Base-by-base conservation (phyloP, 30 jellyfish, hydroid and myxozoan species). In the Pelagia noctiluca region DNA sequence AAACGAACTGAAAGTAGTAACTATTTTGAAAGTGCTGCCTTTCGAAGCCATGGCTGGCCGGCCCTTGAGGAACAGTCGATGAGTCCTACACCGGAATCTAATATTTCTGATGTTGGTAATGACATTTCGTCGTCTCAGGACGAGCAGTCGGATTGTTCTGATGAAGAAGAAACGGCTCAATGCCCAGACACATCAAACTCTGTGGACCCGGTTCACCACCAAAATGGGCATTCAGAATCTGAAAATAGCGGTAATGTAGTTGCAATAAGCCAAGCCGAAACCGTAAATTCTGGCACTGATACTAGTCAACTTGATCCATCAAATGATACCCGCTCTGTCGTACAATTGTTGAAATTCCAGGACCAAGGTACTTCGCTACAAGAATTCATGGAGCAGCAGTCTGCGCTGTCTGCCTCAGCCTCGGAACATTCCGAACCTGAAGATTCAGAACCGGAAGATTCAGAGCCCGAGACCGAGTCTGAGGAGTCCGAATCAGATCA, bases 21-120 rank as follows among this genome's bases (percentile, higher is more conserved):
- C 53, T 82, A 82, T 29, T 82, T 82, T 46, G 92, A 71, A 19
- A 82, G 92, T 82, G 92, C 85, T 35, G 92, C 92, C 22, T 82
- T 82, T 53, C 82, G 92, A 22, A 60, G 57, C 31, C 92, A 82
- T 37, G 92, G 92, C n/a, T 75, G 74, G 71, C 81, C 86, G 22
- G 34, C 67, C 3, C 36, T 22, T 16, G 30, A 28, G 2, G 63
- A 61, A 10, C 75, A 54, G 0, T 35, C 28, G 8, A 35, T 24
- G 21, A 22, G 80, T 5, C 48, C 64, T 26, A 66, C 78, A 33
- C 65, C 71, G 35, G 69, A 85, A 32, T 61, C 52, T 72, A 86
- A 89, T 34, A 34, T 52, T 18, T 85, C 67, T 18, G 89, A 71
- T 49, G 89, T 30, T 1, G 70, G 63, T 0, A 25, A 32, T 48